Conservation (phyloP, 1,140 invertebrate genomes). For the Platorchestia sp. region DNA sequence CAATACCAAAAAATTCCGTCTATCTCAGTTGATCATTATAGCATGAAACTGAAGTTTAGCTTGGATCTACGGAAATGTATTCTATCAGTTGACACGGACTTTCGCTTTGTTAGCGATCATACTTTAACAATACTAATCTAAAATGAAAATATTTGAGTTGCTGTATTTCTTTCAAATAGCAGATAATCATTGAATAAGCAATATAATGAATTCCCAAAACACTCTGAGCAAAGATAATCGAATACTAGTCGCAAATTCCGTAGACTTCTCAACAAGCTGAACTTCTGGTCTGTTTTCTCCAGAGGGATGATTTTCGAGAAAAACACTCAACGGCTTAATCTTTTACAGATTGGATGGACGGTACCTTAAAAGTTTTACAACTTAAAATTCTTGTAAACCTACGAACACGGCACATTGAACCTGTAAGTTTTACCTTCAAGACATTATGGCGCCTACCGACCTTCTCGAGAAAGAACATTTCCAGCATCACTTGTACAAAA, state of each 20-base stretch:
- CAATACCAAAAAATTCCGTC: no score
- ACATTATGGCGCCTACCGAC: background rate
- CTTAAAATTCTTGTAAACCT: background rate
- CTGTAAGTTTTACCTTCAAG: background rate
- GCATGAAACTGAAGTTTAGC: no score
- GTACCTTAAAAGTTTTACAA: background rate
- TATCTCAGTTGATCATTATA: no score
- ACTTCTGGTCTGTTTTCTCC: background rate
- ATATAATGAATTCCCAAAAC: no score
- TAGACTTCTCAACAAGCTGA: background rate
- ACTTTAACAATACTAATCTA: no score
- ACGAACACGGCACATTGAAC: background rate
- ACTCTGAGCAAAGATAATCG: background rate
- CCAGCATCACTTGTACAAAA: background rate
- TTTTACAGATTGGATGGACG: background rate
- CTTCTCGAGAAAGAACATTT: background rate
- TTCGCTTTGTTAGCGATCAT: no score
- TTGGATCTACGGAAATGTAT: no score
- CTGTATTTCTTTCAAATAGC: no score
- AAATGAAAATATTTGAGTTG: no score
- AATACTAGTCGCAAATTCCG: background rate
- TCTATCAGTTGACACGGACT: no score
- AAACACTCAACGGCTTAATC: background rate
- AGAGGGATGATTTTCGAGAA: background rate
- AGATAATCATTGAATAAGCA: no score